Conservation (phyloP, 2,797 vertebrate genomes). For the Bovichtus variegatus region DNA sequence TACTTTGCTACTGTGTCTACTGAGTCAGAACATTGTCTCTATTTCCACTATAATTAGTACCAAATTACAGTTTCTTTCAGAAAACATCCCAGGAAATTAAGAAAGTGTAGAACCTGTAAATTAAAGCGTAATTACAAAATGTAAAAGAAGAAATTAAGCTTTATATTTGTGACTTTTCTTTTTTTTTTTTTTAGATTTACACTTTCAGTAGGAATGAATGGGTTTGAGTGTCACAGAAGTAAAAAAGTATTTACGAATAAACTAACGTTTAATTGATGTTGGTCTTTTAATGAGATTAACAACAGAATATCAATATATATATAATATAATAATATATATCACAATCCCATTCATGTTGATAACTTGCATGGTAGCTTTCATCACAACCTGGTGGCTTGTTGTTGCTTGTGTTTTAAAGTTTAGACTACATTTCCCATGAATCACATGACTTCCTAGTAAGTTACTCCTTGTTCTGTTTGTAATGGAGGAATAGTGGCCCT, state of each 20-base stretch:
- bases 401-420: too few species aligned
- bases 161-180: background rate
- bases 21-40: background rate
- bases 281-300: background rate
- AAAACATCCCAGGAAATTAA: background rate
- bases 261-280: background rate
- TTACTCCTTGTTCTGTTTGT: background rate
- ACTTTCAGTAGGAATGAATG: too few species aligned
- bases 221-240: too few species aligned
- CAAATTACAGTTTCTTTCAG: background rate
- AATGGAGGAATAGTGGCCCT: background rate
- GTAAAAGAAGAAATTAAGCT: background rate
- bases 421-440: slow-evolving; percentile 11
- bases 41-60: background rate
- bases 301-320: background rate
- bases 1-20: background rate
- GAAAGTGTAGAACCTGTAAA: background rate
- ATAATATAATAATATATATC: too few species aligned
- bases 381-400: background rate
- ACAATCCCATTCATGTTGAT: too few species aligned
- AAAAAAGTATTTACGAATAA: background rate
- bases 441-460: background rate
- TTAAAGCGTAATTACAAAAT: background rate
- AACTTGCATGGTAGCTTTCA: background rate
- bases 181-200: too few species aligned